Evolutionary conservation across 1,140 invertebrate genomes (phyloP).

Genomic region (Drosophila neocordata): DNA sequence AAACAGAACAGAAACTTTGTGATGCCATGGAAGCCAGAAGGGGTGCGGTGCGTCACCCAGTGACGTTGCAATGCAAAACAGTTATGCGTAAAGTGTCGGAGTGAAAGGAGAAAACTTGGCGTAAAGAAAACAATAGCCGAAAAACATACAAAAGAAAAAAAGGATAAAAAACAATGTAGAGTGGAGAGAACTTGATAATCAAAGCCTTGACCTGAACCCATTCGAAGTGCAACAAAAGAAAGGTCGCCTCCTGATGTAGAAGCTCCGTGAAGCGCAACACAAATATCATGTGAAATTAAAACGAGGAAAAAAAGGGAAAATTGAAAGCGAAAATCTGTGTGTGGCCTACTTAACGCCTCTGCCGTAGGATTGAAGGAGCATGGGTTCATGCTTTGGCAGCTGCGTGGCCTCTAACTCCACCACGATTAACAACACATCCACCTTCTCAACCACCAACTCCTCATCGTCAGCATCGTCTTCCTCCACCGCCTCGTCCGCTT

Average conservation of each 20-base stretch:
- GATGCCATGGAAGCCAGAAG: slow-evolving; percentile 50
- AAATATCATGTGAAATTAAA: slow-evolving; percentile 23
- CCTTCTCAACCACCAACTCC: slow-evolving; percentile 14
- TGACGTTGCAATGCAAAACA: slow-evolving; percentile 63
- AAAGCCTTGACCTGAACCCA: slow-evolving; percentile 62
- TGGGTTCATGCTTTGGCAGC: slow-evolving; percentile 75
- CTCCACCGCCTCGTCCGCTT: slow-evolving; percentile 53
- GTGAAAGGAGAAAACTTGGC: slow-evolving; percentile 36
- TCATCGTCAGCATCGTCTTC: slow-evolving; percentile 30
- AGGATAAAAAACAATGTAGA: slow-evolving; percentile 11
- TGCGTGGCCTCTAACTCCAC: slow-evolving; percentile 45
- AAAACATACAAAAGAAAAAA: slow-evolving; percentile 17
- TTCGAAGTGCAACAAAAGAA: slow-evolving; percentile 27
- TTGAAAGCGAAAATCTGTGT: slow-evolving; percentile 14
- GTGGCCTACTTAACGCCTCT: slow-evolving; percentile 22
- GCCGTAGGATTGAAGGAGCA: slow-evolving; percentile 35
- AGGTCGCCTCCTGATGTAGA: slow-evolving; percentile 15
- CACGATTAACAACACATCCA: slow-evolving; percentile 16
- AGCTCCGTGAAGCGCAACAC: neutral
- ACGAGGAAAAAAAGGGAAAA: slow-evolving; percentile 8
- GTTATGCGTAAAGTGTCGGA: slow-evolving; percentile 55
- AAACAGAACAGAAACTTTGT: slow-evolving; percentile 46
- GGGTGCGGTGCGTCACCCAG: slow-evolving; percentile 73
- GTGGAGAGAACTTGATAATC: slow-evolving; percentile 18
- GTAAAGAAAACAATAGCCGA: slow-evolving; percentile 39